These are phyloP conservation scores for Portevinia maculata DNA, from an alignment of 2,888 invertebrate genomes.

Conservation along the genomic window DNA sequence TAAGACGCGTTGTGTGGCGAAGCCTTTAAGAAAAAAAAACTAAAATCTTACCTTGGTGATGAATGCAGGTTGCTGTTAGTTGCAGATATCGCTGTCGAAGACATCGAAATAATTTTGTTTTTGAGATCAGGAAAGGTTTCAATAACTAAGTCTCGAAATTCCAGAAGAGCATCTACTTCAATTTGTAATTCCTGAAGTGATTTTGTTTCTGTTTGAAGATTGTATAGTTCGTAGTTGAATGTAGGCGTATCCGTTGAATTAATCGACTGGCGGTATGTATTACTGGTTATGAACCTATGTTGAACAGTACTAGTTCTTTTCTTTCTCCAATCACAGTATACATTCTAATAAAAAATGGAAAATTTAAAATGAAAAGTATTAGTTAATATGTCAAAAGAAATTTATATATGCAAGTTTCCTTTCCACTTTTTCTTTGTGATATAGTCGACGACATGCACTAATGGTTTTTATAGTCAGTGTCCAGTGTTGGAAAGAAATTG, in stretches of 20 bases:
- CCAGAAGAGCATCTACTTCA: slow-evolving; percentile 95
- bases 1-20: too few species aligned
- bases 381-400: too few species aligned
- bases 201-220: slow-evolving; percentile 86
- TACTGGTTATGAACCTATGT: slow-evolving; percentile 46
- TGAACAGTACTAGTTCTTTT: slow-evolving; percentile 40
- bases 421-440: too few species aligned
- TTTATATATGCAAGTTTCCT: too few species aligned
- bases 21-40: neutral
- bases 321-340: slow-evolving; percentile 60
- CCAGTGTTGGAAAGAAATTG: too few species aligned
- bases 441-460: too few species aligned
- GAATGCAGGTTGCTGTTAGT: slow-evolving; percentile 45
- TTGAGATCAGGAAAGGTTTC: slow-evolving; percentile 96
- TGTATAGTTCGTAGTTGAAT: slow-evolving; percentile 54
- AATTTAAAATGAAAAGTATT: slow-evolving; percentile 29
- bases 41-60: slow-evolving; percentile 53
- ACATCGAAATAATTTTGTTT: slow-evolving; percentile 91
- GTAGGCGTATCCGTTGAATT: slow-evolving; percentile 42
- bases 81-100: slow-evolving; percentile 81
- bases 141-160: slow-evolving; percentile 96
- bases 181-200: slow-evolving; percentile 96
- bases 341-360: slow-evolving; percentile 75
- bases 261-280: slow-evolving; percentile 50
- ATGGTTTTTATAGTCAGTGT: too few species aligned